These are phyloP conservation scores for Nephrotoma appendiculata DNA, from an alignment of 2,888 invertebrate genomes.

Conservation along the genomic window DNA sequence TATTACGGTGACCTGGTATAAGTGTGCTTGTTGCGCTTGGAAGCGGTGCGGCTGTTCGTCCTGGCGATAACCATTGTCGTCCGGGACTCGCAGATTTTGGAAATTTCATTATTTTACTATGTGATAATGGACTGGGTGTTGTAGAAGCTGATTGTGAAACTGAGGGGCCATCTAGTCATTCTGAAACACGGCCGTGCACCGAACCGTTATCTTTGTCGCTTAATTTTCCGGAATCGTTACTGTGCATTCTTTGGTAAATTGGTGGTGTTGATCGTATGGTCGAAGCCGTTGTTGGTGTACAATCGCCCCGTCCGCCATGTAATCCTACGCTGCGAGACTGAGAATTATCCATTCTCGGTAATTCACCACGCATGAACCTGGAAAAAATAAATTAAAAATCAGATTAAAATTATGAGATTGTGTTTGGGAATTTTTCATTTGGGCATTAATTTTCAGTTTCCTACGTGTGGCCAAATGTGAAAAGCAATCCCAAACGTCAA, in stretches of 20 bases:
- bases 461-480: no score
- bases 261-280: constrained; percentile 50
- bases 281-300: constrained; percentile 52
- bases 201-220: constrained; percentile 48
- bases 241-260: constrained; percentile 72
- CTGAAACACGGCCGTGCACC: constrained; percentile 35
- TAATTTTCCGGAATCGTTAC: constrained; percentile 64
- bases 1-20: not conserved
- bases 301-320: constrained; percentile 39
- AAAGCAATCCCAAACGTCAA: no score
- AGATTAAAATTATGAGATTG: constrained; percentile 7
- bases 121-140: constrained; percentile 2
- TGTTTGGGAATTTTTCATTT: no score
- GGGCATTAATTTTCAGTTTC: no score
- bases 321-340: constrained; percentile 31
- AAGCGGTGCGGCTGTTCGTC: not conserved
- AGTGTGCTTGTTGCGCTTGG: constrained; percentile 12
- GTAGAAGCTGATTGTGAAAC: not conserved
- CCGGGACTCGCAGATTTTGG: constrained; percentile 52
- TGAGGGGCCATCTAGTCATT: constrained; percentile 70
- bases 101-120: constrained; percentile 34
- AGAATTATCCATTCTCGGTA: constrained; percentile 36
- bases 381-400: constrained; percentile 9
- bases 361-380: constrained; percentile 84
- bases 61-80: constrained; percentile 38